A percentile compares a stretch with the other conserved stretches of the same genome.
Evolutionary conservation across 2,113 vertebrate genomes (phyloP).

Genomic region (Chaetura pelagica): DNA sequence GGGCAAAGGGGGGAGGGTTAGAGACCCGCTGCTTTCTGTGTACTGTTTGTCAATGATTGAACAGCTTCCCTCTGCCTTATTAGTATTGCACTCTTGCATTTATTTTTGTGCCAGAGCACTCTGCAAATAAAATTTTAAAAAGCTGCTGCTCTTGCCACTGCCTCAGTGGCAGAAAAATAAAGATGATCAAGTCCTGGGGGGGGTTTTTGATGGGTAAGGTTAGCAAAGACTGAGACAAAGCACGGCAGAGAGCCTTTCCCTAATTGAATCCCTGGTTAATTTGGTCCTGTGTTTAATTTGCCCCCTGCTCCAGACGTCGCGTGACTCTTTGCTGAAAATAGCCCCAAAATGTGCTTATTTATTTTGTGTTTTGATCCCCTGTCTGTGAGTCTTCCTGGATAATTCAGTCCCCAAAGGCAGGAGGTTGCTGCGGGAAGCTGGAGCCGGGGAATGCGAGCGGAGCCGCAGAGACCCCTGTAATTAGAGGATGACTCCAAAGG

Average conservation of each 20-base stretch:
- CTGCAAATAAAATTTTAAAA: slow-evolving; percentile 45
- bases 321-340: background rate
- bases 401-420: slow-evolving; percentile 19
- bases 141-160: background rate
- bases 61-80: slow-evolving; percentile 4
- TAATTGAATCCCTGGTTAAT: slow-evolving; percentile 70
- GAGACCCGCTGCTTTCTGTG: background rate
- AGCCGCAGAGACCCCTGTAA: background rate
- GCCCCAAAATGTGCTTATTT: slow-evolving; percentile 10
- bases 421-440: background rate
- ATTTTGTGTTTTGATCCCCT: slow-evolving; percentile 1
- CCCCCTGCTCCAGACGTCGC: background rate
- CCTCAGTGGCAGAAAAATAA: background rate
- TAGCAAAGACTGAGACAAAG: slow-evolving; percentile 20
- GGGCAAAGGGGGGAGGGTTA: background rate
- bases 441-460: background rate
- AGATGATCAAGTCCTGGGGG: background rate
- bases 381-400: background rate
- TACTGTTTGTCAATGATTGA: background rate
- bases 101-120: background rate
- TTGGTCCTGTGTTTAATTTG: slow-evolving; percentile 11
- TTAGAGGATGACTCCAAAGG: background rate
- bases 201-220: background rate
- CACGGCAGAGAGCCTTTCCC: background rate
- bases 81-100: slow-evolving; percentile 44